These are phyloP conservation scores for Murina feae DNA, from an alignment of 2,113 vertebrate genomes.

Conservation along the genomic window DNA sequence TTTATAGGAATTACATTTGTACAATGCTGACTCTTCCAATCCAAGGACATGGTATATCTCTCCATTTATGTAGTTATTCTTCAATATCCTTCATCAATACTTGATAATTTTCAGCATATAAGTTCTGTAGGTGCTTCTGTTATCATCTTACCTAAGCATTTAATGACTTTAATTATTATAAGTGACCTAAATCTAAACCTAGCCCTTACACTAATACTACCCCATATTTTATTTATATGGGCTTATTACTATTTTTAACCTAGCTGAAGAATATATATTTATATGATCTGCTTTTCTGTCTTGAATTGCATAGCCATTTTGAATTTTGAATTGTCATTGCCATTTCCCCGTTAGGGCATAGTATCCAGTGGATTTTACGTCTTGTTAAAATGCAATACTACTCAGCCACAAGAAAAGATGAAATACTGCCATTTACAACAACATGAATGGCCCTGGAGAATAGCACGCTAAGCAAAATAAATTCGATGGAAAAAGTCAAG, in stretches of 20 bases:
- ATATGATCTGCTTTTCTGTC: background rate
- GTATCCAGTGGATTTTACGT: background rate
- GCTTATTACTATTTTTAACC: slow-evolving; percentile 12
- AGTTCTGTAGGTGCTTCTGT: no score
- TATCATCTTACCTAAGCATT: background rate
- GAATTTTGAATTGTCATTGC: background rate
- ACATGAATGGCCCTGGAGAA: background rate
- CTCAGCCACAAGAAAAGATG: background rate
- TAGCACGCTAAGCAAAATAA: background rate
- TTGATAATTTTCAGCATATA: no score
- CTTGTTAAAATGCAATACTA: background rate
- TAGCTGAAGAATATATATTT: background rate
- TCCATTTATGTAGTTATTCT: no score
- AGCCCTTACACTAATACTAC: background rate
- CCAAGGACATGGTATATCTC: no score
- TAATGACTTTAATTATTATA: no score
- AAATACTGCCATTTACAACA: background rate
- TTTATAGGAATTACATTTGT: no score
- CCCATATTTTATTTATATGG: background rate
- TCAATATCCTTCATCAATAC: no score
- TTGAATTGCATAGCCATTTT: background rate
- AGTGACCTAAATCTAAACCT: background rate
- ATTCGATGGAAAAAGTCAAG: background rate
- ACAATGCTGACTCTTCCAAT: no score
- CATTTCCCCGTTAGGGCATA: background rate